Conservation (phyloP, 2,797 vertebrate genomes). For the Megalops cyprinoides region DNA sequence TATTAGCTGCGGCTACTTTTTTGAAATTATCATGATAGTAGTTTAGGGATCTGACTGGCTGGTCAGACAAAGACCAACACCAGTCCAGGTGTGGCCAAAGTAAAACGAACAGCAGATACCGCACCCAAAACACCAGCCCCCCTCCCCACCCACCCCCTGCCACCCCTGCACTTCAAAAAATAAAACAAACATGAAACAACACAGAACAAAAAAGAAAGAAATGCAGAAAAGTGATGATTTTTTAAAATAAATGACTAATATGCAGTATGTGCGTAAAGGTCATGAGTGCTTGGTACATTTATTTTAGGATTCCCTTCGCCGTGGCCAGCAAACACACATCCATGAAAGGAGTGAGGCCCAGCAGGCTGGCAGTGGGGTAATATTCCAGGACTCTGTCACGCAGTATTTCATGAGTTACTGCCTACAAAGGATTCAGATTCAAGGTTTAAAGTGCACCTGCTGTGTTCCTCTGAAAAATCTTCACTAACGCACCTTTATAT, state of each 20-base stretch:
- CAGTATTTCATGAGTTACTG: conserved; percentile 80
- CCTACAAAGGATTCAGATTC: conserved; percentile 59
- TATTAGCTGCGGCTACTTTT: conserved; percentile 27
- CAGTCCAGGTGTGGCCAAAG: background rate
- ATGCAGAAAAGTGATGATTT: background rate
- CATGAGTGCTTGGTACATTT: conserved; percentile 77
- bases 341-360: conserved; percentile 79
- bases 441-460: background rate
- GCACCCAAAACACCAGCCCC: too few species aligned
- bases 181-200: background rate
- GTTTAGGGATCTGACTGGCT: background rate
- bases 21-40: background rate
- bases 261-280: conserved; percentile 73
- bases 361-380: conserved; percentile 73
- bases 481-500: background rate
- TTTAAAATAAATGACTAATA: conserved; percentile 57
- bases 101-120: background rate
- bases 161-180: background rate
- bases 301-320: conserved; percentile 82
- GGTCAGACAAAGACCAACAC: background rate
- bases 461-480: background rate
- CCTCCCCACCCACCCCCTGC: too few species aligned
- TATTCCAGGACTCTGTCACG: conserved; percentile 81
- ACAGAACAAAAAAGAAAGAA: background rate
- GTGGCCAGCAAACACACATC: conserved; percentile 73